A percentile compares a stretch with the other conserved stretches of the same genome.
Conservation (phyloP, 2,888 invertebrate genomes). For the Limnephilus auricula region DNA sequence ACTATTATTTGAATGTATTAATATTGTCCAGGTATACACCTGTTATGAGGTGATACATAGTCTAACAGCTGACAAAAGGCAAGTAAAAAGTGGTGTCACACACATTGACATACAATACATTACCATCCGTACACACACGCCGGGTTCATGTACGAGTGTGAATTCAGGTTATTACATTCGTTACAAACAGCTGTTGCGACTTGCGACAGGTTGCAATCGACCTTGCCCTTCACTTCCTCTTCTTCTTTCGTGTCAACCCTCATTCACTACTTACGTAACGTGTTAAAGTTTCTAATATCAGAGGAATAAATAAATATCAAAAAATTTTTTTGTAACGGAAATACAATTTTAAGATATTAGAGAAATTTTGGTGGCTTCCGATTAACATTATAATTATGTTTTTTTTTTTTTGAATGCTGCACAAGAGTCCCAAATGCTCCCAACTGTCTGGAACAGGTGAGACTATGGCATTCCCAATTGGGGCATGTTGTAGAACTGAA, state of each 20-base stretch:
- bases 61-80: background rate
- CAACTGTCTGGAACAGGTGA: too few species aligned
- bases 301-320: background rate
- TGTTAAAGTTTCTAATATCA: background rate
- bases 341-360: too few species aligned
- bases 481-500: too few species aligned
- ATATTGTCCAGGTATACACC: background rate
- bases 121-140: background rate
- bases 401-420: too few species aligned
- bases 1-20: background rate
- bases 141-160: background rate
- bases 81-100: background rate
- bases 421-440: too few species aligned
- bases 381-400: too few species aligned
- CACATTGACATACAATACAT: background rate
- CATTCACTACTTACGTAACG: background rate
- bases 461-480: too few species aligned
- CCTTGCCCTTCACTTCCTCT: background rate
- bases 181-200: constrained; percentile 28
- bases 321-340: too few species aligned
- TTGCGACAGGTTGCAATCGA: constrained; percentile 12
- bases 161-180: background rate
- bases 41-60: background rate
- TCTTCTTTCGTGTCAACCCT: background rate
- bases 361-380: too few species aligned